Percentiles rank a stretch among this genome's conserved stretches.
phyloP scores from a whole-genome alignment of 1,140 invertebrate genomes.

The Scaptomyza graminum region DNA sequence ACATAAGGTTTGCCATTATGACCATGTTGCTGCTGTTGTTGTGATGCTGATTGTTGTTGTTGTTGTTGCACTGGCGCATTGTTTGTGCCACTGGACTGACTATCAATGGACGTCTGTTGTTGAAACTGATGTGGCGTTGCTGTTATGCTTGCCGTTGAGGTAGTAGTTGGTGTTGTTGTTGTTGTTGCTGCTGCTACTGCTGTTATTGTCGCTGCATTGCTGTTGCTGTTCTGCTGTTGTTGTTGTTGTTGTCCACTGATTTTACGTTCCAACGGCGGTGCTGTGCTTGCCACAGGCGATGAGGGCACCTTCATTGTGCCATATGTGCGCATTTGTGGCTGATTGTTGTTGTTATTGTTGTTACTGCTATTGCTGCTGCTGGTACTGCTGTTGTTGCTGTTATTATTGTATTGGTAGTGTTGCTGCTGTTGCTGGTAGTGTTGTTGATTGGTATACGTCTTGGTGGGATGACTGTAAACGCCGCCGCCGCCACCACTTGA shows the following conservation, averaged over 20 bases:
- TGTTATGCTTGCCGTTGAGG: slow-evolving; percentile 78
- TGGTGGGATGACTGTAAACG: slow-evolving; percentile 47
- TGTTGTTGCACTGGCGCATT: slow-evolving; percentile 44
- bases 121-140: slow-evolving; percentile 76
- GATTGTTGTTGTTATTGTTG: slow-evolving; percentile 46
- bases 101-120: slow-evolving; percentile 55
- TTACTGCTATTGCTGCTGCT: slow-evolving; percentile 60
- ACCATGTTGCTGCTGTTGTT: slow-evolving; percentile 38
- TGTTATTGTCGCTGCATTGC: slow-evolving; percentile 41
- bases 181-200: slow-evolving; percentile 21
- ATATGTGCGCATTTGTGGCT: slow-evolving; percentile 73
- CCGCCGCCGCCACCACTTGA: slow-evolving; percentile 20
- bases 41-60: slow-evolving; percentile 26
- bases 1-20: slow-evolving; percentile 43
- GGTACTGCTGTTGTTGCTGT: slow-evolving; percentile 46
- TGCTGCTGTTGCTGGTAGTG: slow-evolving; percentile 68
- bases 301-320: slow-evolving; percentile 81
- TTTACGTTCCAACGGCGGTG: slow-evolving; percentile 65
- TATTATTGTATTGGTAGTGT: slow-evolving; percentile 39
- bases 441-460: slow-evolving; percentile 59
- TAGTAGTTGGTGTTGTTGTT: slow-evolving; percentile 59
- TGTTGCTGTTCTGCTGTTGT: slow-evolving; percentile 28
- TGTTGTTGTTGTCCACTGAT: slow-evolving; percentile 50
- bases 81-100: slow-evolving; percentile 51
- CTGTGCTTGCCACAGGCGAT: slow-evolving; percentile 69